Percentiles rank a stretch among this genome's conserved stretches.
Conservation (phyloP, 2,888 invertebrate species). For the Tortrix viridana region DNA sequence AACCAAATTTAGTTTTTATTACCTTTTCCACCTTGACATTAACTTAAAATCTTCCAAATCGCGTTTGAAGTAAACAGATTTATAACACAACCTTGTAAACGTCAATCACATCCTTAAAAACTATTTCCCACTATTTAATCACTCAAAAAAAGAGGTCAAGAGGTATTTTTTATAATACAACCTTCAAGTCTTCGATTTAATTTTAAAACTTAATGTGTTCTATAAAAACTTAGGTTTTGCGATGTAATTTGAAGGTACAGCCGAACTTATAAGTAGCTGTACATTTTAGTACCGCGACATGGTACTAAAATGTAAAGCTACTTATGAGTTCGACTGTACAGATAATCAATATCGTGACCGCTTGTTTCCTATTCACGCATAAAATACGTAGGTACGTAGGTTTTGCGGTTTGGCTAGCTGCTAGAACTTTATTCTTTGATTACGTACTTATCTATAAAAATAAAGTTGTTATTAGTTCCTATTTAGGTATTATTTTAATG, state of each 20-base stretch:
- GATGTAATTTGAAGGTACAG: conserved; percentile 30
- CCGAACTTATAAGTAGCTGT: no score
- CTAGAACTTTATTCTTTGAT: no score
- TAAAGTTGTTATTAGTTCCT: no score
- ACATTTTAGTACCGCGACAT: no score
- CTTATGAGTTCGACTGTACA: no score
- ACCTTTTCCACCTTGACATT: conserved; percentile 3
- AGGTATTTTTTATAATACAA: no score
- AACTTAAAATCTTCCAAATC: background rate
- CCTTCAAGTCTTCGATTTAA: background rate
- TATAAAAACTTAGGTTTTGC: conserved; percentile 7
- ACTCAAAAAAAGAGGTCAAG: background rate
- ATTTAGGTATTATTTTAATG: no score
- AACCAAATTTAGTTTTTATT: no score
- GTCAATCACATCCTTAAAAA: background rate
- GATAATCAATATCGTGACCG: conserved; percentile 31
- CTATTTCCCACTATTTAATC: background rate
- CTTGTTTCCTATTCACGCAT: conserved; percentile 7
- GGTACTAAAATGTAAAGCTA: no score
- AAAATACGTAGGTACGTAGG: background rate
- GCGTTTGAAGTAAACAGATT: background rate
- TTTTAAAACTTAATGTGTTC: conserved; percentile 1
- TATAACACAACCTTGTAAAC: background rate
- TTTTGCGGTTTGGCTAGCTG: conserved; percentile 1
- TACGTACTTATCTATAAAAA: no score